Evolutionary conservation across 1,140 invertebrate genomes (phyloP).

Genomic region (Drosophila pallidifrons): DNA sequence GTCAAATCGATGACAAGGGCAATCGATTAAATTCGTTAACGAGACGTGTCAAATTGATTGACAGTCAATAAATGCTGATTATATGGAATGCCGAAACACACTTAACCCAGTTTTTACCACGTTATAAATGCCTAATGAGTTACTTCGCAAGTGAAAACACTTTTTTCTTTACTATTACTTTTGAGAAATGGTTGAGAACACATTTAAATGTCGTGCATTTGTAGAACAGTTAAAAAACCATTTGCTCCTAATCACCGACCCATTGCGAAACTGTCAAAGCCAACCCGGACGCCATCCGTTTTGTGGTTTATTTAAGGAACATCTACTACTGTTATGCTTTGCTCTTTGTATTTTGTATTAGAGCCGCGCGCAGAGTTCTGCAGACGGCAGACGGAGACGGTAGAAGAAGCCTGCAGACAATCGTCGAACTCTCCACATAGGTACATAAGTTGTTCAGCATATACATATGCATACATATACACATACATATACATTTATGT

Average conservation of each 20-base stretch:
- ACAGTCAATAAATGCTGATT: constrained; percentile 10
- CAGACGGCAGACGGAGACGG: constrained; percentile 6
- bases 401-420: constrained; percentile 35
- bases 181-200: background rate
- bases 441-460: background rate
- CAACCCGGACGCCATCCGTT: constrained; percentile 26
- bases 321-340: constrained; percentile 46
- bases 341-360: constrained; percentile 55
- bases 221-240: constrained; percentile 11
- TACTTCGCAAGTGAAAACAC: background rate
- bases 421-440: constrained; percentile 25
- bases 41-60: constrained; percentile 44
- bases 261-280: constrained; percentile 17
- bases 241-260: constrained; percentile 8
- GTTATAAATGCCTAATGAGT: no score
- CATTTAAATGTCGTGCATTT: constrained; percentile 9
- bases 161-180: background rate
- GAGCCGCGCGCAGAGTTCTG: constrained; percentile 18
- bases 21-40: constrained; percentile 38
- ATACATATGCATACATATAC: constrained; percentile 3
- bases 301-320: constrained; percentile 74
- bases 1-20: constrained; percentile 22
- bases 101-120: background rate
- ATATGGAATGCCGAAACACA: background rate
- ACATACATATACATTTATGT: constrained; percentile 28